A percentile compares a stretch with the other conserved stretches of the same genome.
These are phyloP conservation scores for Drosophila imparisetae DNA, from an alignment of 2,888 invertebrate genomes.

Conservation along the genomic window DNA sequence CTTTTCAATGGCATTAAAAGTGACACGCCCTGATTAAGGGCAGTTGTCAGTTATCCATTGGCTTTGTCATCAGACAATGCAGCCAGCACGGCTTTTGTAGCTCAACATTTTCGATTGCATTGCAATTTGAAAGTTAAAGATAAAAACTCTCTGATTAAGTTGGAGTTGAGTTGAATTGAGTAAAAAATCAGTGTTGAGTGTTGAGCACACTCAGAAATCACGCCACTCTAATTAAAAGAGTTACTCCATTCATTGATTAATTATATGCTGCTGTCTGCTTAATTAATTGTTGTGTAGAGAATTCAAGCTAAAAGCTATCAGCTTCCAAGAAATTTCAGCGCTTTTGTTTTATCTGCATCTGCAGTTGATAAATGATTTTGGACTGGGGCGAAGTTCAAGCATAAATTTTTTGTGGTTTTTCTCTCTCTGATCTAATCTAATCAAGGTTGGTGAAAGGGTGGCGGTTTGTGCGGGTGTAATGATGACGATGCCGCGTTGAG, in stretches of 20 bases:
- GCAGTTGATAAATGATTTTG: slow-evolving; percentile 37
- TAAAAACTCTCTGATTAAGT: background rate
- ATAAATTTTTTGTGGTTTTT: background rate
- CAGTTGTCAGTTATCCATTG: slow-evolving; percentile 14
- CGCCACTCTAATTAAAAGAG: background rate
- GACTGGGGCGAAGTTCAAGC: slow-evolving; percentile 41
- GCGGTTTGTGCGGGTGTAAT: slow-evolving; percentile 67
- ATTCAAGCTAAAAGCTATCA: slow-evolving; percentile 28
- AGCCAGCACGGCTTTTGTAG: background rate
- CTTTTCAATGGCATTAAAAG: slow-evolving; percentile 16
- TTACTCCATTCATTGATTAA: slow-evolving; percentile 32
- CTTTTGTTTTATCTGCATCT: slow-evolving; percentile 34
- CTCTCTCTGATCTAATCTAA: slow-evolving; percentile 42
- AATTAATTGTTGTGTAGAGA: slow-evolving; percentile 26
- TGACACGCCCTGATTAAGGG: slow-evolving; percentile 51
- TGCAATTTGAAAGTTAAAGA: background rate
- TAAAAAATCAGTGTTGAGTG: background rate
- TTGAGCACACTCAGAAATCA: slow-evolving; percentile 16
- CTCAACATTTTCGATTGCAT: background rate
- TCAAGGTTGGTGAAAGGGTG: slow-evolving; percentile 25
- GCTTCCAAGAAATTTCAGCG: slow-evolving; percentile 36
- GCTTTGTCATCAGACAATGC: slow-evolving; percentile 2
- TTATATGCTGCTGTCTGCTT: slow-evolving; percentile 8
- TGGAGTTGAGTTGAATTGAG: background rate
- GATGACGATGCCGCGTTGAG: slow-evolving; percentile 37